phyloP scores from a whole-genome alignment of 2,797 vertebrate species.

The Microctenopoma steveboyesi region DNA sequence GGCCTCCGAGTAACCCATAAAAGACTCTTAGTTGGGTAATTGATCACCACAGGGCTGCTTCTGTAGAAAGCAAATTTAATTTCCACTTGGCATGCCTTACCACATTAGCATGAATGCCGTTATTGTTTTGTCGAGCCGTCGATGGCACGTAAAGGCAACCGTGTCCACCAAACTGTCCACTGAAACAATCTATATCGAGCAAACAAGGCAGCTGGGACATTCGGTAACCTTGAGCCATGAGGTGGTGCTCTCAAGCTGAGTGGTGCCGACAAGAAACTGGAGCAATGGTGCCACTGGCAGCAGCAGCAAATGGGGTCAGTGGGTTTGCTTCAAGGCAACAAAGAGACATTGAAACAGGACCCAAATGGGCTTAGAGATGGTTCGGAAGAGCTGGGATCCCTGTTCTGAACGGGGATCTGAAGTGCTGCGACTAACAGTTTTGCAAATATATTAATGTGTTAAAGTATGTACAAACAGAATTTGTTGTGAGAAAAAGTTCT shows the following conservation, averaged over 20 bases:
- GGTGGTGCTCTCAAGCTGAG: slow-evolving; percentile 47
- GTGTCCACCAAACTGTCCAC: slow-evolving; percentile 16
- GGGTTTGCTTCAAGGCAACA: slow-evolving; percentile 47
- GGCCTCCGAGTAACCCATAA: slow-evolving; percentile 63
- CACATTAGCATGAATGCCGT: slow-evolving; percentile 62
- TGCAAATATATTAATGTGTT: background rate
- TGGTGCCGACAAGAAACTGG: slow-evolving; percentile 26
- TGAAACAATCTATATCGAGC: slow-evolving; percentile 16
- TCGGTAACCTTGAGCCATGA: slow-evolving; percentile 39
- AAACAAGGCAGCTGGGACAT: slow-evolving; percentile 19
- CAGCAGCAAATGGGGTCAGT: slow-evolving; percentile 33
- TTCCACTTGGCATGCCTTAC: slow-evolving; percentile 57
- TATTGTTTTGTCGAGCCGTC: slow-evolving; percentile 54
- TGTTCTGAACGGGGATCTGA: background rate
- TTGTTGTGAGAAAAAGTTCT: background rate
- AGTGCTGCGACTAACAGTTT: background rate
- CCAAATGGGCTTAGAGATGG: slow-evolving; percentile 10
- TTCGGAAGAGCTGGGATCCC: slow-evolving; percentile 10
- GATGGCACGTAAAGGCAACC: slow-evolving; percentile 50
- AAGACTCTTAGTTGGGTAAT: slow-evolving; percentile 52
- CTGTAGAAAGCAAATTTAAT: slow-evolving; percentile 69
- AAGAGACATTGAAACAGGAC: slow-evolving; percentile 29
- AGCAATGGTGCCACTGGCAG: slow-evolving; percentile 14
- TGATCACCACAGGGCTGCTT: slow-evolving; percentile 66
- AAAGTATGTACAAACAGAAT: background rate